These are phyloP conservation scores for Bembecia ichneumoniformis DNA, from an alignment of 2,888 invertebrate species.

Conservation along the genomic window DNA sequence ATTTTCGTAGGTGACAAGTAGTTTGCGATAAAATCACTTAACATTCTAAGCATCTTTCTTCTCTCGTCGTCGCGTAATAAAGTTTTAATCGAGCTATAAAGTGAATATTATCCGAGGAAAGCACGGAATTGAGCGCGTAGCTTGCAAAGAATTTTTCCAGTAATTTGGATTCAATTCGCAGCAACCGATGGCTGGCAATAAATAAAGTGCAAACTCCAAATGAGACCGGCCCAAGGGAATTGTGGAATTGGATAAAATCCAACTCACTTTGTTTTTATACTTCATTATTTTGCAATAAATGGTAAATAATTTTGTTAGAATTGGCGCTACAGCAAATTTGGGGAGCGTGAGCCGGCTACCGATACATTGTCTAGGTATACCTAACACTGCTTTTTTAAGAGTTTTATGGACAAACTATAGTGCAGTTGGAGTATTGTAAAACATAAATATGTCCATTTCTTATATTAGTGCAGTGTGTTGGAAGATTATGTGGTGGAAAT, in stretches of 20 bases:
- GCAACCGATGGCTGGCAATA: conserved; percentile 44
- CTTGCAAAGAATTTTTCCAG: conserved; percentile 37
- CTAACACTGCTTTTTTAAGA: too few relatives aligned
- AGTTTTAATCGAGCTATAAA: background rate
- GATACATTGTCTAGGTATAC: too few relatives aligned
- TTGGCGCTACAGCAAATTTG: background rate
- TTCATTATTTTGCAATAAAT: conserved; percentile 44
- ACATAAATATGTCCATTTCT: too few relatives aligned
- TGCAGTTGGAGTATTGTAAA: too few relatives aligned
- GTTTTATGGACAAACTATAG: too few relatives aligned
- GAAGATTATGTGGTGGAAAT: too few relatives aligned
- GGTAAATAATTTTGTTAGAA: conserved; percentile 9
- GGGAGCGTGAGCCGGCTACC: too few relatives aligned
- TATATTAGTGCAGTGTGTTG: too few relatives aligned
- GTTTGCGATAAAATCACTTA: too few relatives aligned
- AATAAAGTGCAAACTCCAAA: conserved; percentile 57
- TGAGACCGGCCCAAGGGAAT: conserved; percentile 32
- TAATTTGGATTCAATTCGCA: conserved; percentile 61
- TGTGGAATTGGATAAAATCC: conserved; percentile 50
- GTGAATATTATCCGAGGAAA: conserved; percentile 3
- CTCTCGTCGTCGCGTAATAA: too few relatives aligned
- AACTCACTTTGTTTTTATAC: conserved; percentile 43
- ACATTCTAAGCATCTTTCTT: too few relatives aligned
- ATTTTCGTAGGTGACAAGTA: too few relatives aligned
- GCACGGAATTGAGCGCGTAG: conserved; percentile 20